A percentile compares a stretch with the other conserved stretches of the same genome.
These are phyloP conservation scores for Melanargia galathea DNA, from an alignment of 2,888 invertebrate genomes.

Conservation along the genomic window DNA sequence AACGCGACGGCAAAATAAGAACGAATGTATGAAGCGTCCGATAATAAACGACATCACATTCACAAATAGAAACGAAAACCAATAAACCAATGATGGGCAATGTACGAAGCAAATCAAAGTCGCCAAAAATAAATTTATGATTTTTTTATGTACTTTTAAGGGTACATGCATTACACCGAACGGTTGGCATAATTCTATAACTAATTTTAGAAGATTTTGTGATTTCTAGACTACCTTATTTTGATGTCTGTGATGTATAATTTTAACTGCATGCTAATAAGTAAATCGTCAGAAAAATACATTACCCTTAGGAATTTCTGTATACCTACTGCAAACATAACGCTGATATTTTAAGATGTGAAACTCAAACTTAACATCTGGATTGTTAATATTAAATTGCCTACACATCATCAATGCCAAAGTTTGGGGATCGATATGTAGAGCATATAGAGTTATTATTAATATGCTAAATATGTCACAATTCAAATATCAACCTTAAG, in stretches of 20 bases:
- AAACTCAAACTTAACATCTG: background rate
- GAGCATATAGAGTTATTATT: too few relatives aligned
- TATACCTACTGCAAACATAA: slow-evolving; percentile 18
- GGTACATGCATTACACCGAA: slow-evolving; percentile 31
- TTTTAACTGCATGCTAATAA: slow-evolving; percentile 33
- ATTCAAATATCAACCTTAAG: slow-evolving; percentile 21
- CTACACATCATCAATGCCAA: too few relatives aligned
- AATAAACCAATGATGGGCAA: slow-evolving; percentile 56
- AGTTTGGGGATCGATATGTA: too few relatives aligned
- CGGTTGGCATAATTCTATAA: slow-evolving; percentile 24
- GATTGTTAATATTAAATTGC: too few relatives aligned
- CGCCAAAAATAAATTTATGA: slow-evolving; percentile 42
- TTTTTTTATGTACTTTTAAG: slow-evolving; percentile 20
- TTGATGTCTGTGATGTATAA: slow-evolving; percentile 1
- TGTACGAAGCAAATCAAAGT: slow-evolving; percentile 60
- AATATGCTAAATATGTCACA: background rate
- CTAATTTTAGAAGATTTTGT: slow-evolving; percentile 20
- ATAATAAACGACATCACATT: slow-evolving; percentile 53
- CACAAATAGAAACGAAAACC: slow-evolving; percentile 58
- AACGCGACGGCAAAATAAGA: slow-evolving; percentile 73
- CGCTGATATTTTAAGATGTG: slow-evolving; percentile 8
- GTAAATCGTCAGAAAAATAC: slow-evolving; percentile 13
- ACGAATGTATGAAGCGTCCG: slow-evolving; percentile 52
- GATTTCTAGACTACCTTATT: slow-evolving; percentile 27
- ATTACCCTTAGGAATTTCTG: slow-evolving; percentile 18